Evolutionary conservation across 2,888 invertebrate genomes (phyloP).

Genomic region (Phrixothrix hirtus): DNA sequence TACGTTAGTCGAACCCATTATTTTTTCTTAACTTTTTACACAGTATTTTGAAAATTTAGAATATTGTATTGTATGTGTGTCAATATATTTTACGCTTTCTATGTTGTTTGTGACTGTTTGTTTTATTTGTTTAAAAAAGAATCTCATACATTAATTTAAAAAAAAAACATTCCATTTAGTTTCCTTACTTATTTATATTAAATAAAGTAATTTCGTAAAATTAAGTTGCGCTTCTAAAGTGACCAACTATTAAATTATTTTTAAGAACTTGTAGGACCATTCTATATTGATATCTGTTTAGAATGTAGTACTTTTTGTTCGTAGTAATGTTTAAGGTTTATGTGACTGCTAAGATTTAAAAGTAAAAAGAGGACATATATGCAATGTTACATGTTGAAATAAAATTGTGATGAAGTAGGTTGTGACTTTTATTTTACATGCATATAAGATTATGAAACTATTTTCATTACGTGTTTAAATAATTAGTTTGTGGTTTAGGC

Average conservation of each 20-base stretch:
- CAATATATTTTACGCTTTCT: neutral
- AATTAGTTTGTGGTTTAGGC: too few relatives aligned
- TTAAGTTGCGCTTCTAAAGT: neutral
- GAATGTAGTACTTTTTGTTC: neutral
- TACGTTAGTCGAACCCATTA: too few relatives aligned
- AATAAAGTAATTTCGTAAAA: neutral
- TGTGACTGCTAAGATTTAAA: too few relatives aligned
- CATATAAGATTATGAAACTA: too few relatives aligned
- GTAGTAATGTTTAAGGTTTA: neutral
- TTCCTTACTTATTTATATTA: neutral
- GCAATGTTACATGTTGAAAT: conserved; percentile 15
- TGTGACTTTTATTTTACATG: neutral
- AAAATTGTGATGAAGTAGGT: conserved; percentile 9
- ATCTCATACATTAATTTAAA: neutral
- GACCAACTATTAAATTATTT: too few relatives aligned
- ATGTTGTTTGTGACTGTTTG: neutral
- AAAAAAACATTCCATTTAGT: neutral
- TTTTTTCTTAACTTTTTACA: neutral
- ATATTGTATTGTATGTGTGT: too few relatives aligned
- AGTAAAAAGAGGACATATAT: conserved; percentile 4
- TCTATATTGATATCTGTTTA: neutral
- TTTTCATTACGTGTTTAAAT: too few relatives aligned
- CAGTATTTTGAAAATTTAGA: neutral
- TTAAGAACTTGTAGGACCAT: neutral
- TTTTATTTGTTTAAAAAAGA: neutral